These are phyloP conservation scores for Xyliphius kryptos DNA, from an alignment of 2,113 vertebrate genomes.

Conservation along the genomic window DNA sequence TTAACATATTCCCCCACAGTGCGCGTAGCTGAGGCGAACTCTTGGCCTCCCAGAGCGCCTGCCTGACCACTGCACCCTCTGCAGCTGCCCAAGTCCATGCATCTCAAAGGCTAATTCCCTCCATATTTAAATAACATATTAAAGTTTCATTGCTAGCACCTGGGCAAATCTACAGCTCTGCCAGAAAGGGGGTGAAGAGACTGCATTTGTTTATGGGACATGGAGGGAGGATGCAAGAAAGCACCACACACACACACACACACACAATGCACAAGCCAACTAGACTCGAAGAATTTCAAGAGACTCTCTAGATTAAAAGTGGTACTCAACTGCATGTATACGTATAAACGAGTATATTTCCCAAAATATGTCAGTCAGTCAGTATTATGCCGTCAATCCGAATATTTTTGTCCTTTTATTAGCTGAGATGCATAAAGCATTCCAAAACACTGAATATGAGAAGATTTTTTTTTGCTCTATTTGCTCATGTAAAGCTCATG, in stretches of 20 bases:
- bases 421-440: too few relatives aligned
- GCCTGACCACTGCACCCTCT: slow-evolving; percentile 46
- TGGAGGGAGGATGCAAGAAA: slow-evolving; percentile 18
- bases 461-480: slow-evolving; percentile 7
- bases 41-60: slow-evolving; percentile 38
- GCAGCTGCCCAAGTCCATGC: slow-evolving; percentile 71
- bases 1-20: slow-evolving; percentile 35
- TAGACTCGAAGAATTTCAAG: too few relatives aligned
- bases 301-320: too few relatives aligned
- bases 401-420: too few relatives aligned
- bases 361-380: too few relatives aligned
- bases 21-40: slow-evolving; percentile 12
- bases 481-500: slow-evolving; percentile 36
- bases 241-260: slow-evolving; percentile 17
- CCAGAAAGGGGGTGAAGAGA: slow-evolving; percentile 68
- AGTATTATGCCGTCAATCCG: too few relatives aligned
- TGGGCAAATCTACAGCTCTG: too few relatives aligned
- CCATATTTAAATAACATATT: slow-evolving; percentile 89
- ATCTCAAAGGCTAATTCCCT: slow-evolving; percentile 73
- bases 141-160: slow-evolving; percentile 86
- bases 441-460: too few relatives aligned
- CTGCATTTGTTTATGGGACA: slow-evolving; percentile 65
- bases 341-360: neutral
- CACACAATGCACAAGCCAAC: neutral
- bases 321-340: neutral